These are phyloP conservation scores for Tachysurus fulvidraco DNA, from an alignment of 2,113 vertebrate species.

Conservation along the genomic window DNA sequence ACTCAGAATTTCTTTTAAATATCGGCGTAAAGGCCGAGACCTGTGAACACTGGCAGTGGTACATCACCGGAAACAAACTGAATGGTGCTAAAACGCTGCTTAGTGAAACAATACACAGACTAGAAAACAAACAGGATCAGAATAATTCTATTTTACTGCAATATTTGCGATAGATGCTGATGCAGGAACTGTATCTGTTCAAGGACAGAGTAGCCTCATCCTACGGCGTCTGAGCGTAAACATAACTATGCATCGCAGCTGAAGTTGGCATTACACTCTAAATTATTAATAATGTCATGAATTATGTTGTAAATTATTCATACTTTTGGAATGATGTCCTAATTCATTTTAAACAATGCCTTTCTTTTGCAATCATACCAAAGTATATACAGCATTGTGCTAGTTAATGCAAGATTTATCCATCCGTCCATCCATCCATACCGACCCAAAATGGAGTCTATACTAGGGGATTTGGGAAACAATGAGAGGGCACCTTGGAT, in stretches of 20 bases:
- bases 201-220: slow-evolving; percentile 42
- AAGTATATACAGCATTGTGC: not conserved
- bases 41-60: slow-evolving; percentile 52
- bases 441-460: too few species aligned
- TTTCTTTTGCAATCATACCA: not conserved
- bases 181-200: slow-evolving; percentile 42
- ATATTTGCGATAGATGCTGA: slow-evolving; percentile 61
- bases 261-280: not conserved
- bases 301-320: not conserved
- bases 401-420: not conserved
- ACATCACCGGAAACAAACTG: slow-evolving; percentile 64
- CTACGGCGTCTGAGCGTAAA: not conserved
- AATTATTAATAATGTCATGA: not conserved
- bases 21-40: slow-evolving; percentile 59
- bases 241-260: not conserved
- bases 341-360: not conserved
- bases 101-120: slow-evolving; percentile 51
- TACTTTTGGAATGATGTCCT: not conserved
- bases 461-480: too few species aligned
- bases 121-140: slow-evolving; percentile 66
- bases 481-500: too few species aligned
- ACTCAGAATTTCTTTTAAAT: slow-evolving; percentile 61
- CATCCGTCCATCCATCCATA: not conserved
- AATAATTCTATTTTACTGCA: slow-evolving; percentile 60
- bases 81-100: slow-evolving; percentile 46